A percentile compares a stretch with the other conserved stretches of the same genome.
Evolutionary conservation across 2,797 vertebrate genomes (phyloP).

Genomic region (Buphagus erythrorhynchus): DNA sequence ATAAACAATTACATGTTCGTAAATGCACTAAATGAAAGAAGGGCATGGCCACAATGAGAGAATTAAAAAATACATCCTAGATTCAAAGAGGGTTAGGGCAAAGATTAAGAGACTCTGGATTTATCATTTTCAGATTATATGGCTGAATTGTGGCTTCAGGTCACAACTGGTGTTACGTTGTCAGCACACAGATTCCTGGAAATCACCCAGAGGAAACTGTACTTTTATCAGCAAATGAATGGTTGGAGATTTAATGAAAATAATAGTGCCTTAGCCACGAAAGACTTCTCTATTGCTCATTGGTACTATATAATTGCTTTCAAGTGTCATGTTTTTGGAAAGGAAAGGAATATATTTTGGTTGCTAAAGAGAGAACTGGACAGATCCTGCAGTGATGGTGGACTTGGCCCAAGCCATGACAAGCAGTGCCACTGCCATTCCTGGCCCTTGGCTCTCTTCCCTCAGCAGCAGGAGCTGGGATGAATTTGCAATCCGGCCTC

Average conservation of each 20-base stretch:
- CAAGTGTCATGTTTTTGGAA: neutral
- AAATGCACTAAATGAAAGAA: neutral
- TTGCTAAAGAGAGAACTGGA: neutral
- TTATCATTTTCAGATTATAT: constrained; percentile 1
- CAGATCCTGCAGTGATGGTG: neutral
- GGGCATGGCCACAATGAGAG: neutral
- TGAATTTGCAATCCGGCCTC: neutral
- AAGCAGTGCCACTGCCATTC: neutral
- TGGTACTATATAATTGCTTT: neutral
- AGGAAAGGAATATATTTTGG: neutral
- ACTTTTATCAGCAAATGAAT: neutral
- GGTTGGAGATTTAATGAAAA: neutral
- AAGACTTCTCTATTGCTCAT: neutral
- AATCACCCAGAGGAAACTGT: neutral
- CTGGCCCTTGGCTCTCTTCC: neutral
- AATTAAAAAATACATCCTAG: neutral
- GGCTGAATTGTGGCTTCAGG: neutral
- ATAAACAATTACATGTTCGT: neutral
- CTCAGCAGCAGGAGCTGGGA: neutral
- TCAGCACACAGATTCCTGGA: neutral
- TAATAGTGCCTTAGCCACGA: neutral
- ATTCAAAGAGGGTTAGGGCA: neutral
- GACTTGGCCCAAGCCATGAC: neutral
- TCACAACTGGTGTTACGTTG: neutral
- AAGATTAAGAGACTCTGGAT: neutral